phyloP scores from a whole-genome alignment of 2,113 vertebrate genomes.

The Bos taurus region ARS-UCD2.0 NC_037329.1:101505001-101505500 shows the following conservation, averaged over 20 bases:
- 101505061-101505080: too few relatives aligned
- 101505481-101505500: constrained; percentile 42
- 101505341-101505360: not conserved
- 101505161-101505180: too few relatives aligned
- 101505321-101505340: not conserved
- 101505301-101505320: not conserved
- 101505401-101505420: constrained; percentile 18
- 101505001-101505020: too few relatives aligned
- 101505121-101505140: too few relatives aligned
- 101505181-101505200: too few relatives aligned
- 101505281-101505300: not conserved
- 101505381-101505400: not conserved
- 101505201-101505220: too few relatives aligned
- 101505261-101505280: not conserved
- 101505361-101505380: not conserved
- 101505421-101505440: constrained; percentile 22
- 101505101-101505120: too few relatives aligned
- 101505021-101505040: too few relatives aligned
- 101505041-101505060: too few relatives aligned
- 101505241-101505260: constrained; percentile 21
- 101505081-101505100: too few relatives aligned
- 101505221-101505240: not conserved
- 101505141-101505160: too few relatives aligned
- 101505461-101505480: constrained; percentile 6
- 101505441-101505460: constrained; percentile 38